A percentile compares a stretch with the other conserved stretches of the same genome.
Evolutionary conservation across 1,140 invertebrate genomes (phyloP).

Genomic region (Hirudo medicinalis): DNA sequence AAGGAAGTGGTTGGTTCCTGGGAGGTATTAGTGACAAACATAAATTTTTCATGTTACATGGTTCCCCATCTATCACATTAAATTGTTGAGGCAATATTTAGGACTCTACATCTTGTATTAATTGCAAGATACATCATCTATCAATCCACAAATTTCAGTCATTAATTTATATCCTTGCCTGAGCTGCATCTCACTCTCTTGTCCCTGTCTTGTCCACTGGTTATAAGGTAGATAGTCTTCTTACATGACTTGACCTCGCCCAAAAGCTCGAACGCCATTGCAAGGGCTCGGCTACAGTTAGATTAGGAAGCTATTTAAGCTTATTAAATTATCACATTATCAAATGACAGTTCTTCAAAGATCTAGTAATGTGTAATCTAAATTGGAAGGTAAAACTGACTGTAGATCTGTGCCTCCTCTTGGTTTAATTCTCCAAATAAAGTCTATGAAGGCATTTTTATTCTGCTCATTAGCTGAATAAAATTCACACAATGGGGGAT

Average conservation of each 20-base stretch:
- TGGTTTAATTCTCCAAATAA: neutral
- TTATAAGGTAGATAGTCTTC: slow-evolving; percentile 2
- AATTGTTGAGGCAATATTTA: too few relatives aligned
- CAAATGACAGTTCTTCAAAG: too few relatives aligned
- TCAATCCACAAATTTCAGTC: too few relatives aligned
- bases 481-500: neutral
- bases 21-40: neutral
- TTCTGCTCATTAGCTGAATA: slow-evolving; percentile 7
- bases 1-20: neutral
- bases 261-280: neutral
- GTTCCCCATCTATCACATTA: too few relatives aligned
- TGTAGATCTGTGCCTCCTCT: slow-evolving; percentile 5
- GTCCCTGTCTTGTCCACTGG: neutral
- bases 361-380: neutral
- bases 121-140: too few relatives aligned
- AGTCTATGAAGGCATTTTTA: neutral
- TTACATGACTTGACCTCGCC: neutral
- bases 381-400: neutral
- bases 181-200: slow-evolving; percentile 7
- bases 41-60: too few relatives aligned
- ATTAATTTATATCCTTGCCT: neutral
- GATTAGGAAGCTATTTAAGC: neutral
- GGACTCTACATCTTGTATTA: too few relatives aligned
- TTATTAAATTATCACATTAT: too few relatives aligned
- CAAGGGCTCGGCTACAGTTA: neutral